These are phyloP conservation scores for Ferrisia virgata DNA, from an alignment of 2,888 invertebrate genomes.

Conservation along the genomic window DNA sequence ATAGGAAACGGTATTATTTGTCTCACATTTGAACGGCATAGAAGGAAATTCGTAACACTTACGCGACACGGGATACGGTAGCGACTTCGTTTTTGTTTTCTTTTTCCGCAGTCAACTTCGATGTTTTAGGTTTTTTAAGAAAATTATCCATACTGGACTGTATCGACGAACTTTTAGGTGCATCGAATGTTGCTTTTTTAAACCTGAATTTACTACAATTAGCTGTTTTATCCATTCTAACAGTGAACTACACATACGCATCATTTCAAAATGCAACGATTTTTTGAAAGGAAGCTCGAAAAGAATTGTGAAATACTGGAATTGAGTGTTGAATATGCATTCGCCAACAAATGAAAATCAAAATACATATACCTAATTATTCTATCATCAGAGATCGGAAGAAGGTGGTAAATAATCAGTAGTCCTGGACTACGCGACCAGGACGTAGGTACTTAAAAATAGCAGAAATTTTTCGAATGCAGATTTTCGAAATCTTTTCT, in stretches of 20 bases:
- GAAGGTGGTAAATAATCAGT: too few relatives aligned
- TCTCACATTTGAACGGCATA: neutral
- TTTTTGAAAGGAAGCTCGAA: too few relatives aligned
- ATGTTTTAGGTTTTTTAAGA: neutral
- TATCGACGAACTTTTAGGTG: neutral
- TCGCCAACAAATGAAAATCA: too few relatives aligned
- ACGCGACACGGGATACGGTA: neutral
- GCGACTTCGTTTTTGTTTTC: neutral
- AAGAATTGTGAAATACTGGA: too few relatives aligned
- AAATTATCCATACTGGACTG: neutral
- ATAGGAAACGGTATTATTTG: neutral
- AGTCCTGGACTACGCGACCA: too few relatives aligned
- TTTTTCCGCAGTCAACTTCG: neutral
- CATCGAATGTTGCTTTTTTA: neutral
- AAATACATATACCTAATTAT: too few relatives aligned
- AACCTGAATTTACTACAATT: neutral
- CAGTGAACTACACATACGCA: neutral
- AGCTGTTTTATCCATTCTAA: neutral
- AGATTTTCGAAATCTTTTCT: too few relatives aligned
- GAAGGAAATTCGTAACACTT: neutral
- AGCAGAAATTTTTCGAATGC: too few relatives aligned
- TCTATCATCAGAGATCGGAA: too few relatives aligned
- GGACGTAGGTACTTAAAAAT: too few relatives aligned
- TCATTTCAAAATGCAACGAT: neutral
- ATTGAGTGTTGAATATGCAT: too few relatives aligned